These are phyloP conservation scores for Capitulum mitella DNA, from an alignment of 2,888 invertebrate genomes.

Conservation along the genomic window DNA sequence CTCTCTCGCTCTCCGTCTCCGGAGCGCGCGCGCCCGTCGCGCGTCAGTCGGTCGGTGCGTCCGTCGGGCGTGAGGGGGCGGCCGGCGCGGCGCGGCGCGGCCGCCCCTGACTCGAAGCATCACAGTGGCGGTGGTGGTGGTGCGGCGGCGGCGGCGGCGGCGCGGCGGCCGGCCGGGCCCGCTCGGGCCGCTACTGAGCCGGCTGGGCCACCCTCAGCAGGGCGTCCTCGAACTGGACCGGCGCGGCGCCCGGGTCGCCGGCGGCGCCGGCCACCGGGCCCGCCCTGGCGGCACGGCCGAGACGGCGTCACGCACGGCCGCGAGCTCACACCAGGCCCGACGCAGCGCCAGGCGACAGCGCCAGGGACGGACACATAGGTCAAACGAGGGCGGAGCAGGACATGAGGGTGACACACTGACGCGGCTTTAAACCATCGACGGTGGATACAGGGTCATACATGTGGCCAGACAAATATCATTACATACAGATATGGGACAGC, in stretches of 20 bases:
- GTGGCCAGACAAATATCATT: too few relatives aligned
- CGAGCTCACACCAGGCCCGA: background rate
- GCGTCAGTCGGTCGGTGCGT: background rate
- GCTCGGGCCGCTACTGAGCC: background rate
- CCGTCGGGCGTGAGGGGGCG: background rate
- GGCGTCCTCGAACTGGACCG: background rate
- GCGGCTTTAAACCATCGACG: too few relatives aligned
- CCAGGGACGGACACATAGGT: too few relatives aligned
- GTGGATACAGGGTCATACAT: too few relatives aligned
- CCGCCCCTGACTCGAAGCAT: conserved; percentile 18
- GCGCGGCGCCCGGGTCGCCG: background rate
- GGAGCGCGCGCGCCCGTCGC: background rate
- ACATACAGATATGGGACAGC: too few relatives aligned
- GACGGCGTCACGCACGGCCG: background rate
- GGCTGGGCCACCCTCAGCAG: background rate
- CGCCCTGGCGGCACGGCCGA: background rate
- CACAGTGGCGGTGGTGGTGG: background rate
- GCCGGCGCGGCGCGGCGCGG: background rate
- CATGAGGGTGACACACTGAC: too few relatives aligned
- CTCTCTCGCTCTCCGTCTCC: background rate
- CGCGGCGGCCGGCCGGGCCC: background rate
- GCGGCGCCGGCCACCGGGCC: background rate
- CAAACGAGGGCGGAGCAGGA: too few relatives aligned
- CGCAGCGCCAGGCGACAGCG: background rate
- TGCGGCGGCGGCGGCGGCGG: background rate